Conservation (phyloP, 1,140 invertebrate genomes). For the Macrocentrus cingulum region DNA sequence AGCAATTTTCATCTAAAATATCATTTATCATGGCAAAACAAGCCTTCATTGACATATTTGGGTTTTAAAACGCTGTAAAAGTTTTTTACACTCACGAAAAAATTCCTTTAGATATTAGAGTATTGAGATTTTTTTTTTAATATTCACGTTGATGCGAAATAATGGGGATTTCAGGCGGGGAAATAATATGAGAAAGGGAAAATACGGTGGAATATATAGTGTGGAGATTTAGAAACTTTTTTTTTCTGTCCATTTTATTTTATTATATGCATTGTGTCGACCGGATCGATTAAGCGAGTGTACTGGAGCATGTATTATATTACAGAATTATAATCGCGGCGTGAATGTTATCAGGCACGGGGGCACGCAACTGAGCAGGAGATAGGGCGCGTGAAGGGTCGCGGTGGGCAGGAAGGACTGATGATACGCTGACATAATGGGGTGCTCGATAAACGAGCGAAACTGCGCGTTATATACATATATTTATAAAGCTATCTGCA, state of each 20-base stretch:
- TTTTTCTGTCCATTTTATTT: too few species aligned
- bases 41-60: too few species aligned
- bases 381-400: constrained; percentile 39
- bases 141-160: too few species aligned
- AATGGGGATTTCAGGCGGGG: too few species aligned
- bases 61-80: too few species aligned
- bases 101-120: too few species aligned
- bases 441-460: constrained; percentile 26
- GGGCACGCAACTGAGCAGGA: constrained; percentile 41
- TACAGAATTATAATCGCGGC: constrained; percentile 47
- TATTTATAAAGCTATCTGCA: constrained; percentile 9
- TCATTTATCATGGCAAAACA: too few species aligned
- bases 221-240: too few species aligned
- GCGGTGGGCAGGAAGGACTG: background rate
- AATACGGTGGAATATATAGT: too few species aligned
- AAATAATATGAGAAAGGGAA: background rate
- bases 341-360: constrained; percentile 48
- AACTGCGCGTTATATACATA: constrained; percentile 12
- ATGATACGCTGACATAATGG: constrained; percentile 25
- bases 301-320: constrained; percentile 35
- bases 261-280: background rate
- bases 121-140: too few species aligned
- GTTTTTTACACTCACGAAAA: too few species aligned
- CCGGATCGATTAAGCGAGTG: constrained; percentile 23
- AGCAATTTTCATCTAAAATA: too few species aligned